Percentiles rank a stretch among this genome's conserved stretches.
Evolutionary conservation across 2,113 vertebrate genomes (phyloP).

Genomic region (Passer montanus): DNA sequence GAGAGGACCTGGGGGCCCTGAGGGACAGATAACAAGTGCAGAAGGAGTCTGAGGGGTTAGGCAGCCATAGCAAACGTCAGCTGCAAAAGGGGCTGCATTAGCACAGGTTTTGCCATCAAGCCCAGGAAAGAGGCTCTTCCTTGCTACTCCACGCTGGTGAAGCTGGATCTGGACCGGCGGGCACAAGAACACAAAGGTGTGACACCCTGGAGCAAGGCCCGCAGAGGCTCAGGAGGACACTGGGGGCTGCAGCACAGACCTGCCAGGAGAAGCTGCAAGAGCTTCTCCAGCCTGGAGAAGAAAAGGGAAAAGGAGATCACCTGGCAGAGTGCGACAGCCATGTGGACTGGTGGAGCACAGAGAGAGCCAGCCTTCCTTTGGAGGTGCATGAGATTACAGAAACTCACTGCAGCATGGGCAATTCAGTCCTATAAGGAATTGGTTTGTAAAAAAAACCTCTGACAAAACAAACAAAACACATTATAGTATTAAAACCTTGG

Average conservation of each 20-base stretch:
- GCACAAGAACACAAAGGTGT: background rate
- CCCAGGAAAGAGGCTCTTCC: background rate
- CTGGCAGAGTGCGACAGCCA: fast-evolving
- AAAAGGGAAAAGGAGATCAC: background rate
- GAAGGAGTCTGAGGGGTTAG: background rate
- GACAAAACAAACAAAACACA: background rate
- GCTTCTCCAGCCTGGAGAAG: background rate
- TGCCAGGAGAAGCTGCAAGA: background rate
- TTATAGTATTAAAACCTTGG: background rate
- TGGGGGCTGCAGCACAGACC: background rate
- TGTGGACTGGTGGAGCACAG: background rate
- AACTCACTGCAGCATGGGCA: background rate
- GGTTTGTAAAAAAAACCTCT: background rate
- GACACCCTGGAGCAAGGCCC: background rate
- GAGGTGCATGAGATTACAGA: background rate
- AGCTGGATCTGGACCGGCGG: background rate
- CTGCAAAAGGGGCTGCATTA: background rate
- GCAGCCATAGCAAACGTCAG: background rate
- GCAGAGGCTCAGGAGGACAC: background rate
- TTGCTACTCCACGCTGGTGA: background rate
- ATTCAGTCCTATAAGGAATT: background rate
- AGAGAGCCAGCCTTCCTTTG: background rate
- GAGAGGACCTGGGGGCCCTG: background rate
- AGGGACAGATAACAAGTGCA: background rate
- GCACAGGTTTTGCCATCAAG: background rate